Evolutionary conservation across 2,888 invertebrate genomes (phyloP).

Genomic region (Scaptomyza cyrtandrae): DNA sequence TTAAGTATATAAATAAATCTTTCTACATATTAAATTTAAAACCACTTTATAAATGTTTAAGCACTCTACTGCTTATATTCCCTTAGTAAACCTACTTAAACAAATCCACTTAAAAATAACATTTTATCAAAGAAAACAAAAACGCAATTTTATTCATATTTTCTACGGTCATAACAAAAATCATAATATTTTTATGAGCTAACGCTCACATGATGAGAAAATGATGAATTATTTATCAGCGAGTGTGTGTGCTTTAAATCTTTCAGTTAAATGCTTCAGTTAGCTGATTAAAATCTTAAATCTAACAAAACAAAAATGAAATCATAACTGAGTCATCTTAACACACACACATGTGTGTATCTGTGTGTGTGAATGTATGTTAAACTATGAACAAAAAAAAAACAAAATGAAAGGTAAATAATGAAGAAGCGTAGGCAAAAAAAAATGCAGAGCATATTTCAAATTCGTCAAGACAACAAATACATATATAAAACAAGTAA

Average conservation of each 20-base stretch:
- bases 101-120: conserved; percentile 5
- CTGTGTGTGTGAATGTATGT: conserved; percentile 27
- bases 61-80: neutral
- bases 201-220: conserved; percentile 8
- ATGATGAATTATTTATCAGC: conserved; percentile 40
- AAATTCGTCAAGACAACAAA: conserved; percentile 21
- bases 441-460: conserved; percentile 41
- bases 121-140: neutral
- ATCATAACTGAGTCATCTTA: conserved; percentile 64
- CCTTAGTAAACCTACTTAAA: conserved; percentile 3
- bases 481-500: conserved; percentile 6
- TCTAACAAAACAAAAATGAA: conserved; percentile 47
- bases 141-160: neutral
- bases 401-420: conserved; percentile 60
- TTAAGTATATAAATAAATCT: neutral
- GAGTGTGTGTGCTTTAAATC: conserved; percentile 41
- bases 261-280: conserved; percentile 48
- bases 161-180: conserved; percentile 9
- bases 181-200: conserved; percentile 20
- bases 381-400: conserved; percentile 47
- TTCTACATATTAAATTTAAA: neutral
- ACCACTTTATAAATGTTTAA: neutral
- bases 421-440: conserved; percentile 41
- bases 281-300: conserved; percentile 60
- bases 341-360: neutral